A percentile compares a stretch with the other conserved stretches of the same genome.
Conservation (phyloP, 2,113 vertebrate species). For the Patagioenas fasciata region DNA sequence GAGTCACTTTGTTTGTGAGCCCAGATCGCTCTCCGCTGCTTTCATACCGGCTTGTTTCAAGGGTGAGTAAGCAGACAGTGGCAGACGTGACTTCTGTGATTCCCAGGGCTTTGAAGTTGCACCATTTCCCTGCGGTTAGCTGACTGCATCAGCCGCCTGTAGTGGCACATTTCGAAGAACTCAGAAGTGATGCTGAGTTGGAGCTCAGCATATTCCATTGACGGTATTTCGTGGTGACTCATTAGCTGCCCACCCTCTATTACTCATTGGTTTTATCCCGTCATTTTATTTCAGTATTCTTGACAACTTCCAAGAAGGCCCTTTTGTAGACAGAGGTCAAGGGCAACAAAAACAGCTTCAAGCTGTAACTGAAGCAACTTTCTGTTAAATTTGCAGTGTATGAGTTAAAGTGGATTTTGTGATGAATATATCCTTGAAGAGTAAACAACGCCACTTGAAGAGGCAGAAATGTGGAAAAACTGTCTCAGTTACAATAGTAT, state of each 20-base stretch:
- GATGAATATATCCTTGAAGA: not conserved
- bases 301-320: not conserved
- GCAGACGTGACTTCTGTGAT: slow-evolving; percentile 11
- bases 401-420: not conserved
- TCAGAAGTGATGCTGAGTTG: not conserved
- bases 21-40: not conserved
- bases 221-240: not conserved
- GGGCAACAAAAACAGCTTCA: not conserved
- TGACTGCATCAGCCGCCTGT: not conserved
- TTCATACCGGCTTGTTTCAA: not conserved
- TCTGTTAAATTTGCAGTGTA: not conserved
- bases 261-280: not conserved
- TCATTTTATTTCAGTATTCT: not conserved
- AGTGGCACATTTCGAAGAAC: slow-evolving; percentile 7
- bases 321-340: not conserved
- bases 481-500: not conserved
- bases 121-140: not conserved
- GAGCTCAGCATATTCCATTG: not conserved
- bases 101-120: not conserved
- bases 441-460: not conserved
- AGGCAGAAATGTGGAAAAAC: not conserved
- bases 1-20: not conserved
- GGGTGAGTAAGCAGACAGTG: slow-evolving; percentile 49
- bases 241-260: not conserved
- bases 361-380: not conserved